Percentiles rank a stretch among this genome's conserved stretches.
These are phyloP conservation scores for Protaetia brevitarsis DNA, from an alignment of 1,140 invertebrate genomes.

Conservation along the genomic window DNA sequence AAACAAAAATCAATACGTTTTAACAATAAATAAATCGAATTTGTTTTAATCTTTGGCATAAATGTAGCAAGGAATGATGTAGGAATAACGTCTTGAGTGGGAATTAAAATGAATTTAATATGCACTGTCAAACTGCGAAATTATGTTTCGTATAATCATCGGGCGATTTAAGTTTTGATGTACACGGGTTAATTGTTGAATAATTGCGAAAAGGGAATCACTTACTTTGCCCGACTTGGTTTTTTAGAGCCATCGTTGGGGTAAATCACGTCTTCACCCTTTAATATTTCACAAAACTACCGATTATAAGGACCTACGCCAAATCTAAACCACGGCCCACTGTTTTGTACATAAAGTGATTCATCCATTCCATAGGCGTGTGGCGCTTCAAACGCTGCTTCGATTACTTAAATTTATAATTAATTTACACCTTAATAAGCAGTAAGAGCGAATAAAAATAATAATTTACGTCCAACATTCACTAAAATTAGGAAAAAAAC, in stretches of 20 bases:
- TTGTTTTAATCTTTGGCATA: slow-evolving; percentile 3
- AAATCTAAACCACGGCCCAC: slow-evolving; percentile 9
- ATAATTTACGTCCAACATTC: too few relatives aligned
- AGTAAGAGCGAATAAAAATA: too few relatives aligned
- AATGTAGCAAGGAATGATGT: slow-evolving; percentile 22
- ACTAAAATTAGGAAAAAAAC: too few relatives aligned
- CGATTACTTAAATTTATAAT: neutral
- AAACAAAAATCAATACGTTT: neutral
- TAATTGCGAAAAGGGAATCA: slow-evolving; percentile 34
- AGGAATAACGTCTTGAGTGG: too few relatives aligned
- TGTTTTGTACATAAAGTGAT: neutral
- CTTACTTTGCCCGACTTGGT: slow-evolving; percentile 66
- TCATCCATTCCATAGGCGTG: neutral
- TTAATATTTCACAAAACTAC: neutral
- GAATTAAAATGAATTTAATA: neutral
- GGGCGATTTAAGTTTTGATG: neutral
- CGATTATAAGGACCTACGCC: too few relatives aligned
- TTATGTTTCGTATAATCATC: neutral
- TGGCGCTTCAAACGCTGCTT: neutral
- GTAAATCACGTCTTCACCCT: neutral
- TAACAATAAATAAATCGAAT: neutral
- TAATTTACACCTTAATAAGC: neutral
- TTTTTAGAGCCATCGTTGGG: slow-evolving; percentile 62
- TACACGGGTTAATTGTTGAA: neutral
- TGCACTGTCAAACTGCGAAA: slow-evolving; percentile 4